phyloP scores from a whole-genome alignment of 2,888 invertebrate species.

The Mimumesa dahlbomi region DNA sequence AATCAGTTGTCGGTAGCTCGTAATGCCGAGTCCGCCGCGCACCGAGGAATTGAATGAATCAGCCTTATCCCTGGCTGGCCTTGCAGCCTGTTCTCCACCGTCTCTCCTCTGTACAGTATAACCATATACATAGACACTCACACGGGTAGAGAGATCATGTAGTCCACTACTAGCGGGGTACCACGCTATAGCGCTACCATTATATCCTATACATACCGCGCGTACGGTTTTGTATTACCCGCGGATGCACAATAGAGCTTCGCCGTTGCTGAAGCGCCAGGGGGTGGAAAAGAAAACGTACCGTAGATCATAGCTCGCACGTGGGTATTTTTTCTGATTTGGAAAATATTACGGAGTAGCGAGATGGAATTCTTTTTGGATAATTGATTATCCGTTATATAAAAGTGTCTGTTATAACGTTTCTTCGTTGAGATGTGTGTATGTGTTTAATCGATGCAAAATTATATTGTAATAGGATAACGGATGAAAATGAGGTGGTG shows the following conservation, averaged over 20 bases:
- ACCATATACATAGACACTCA: neutral
- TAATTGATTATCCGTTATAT: no score
- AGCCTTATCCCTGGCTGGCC: constrained; percentile 37
- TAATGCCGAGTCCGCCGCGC: constrained; percentile 40
- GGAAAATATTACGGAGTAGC: neutral
- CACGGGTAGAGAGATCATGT: neutral
- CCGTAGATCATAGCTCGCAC: no score
- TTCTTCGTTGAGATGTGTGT: no score
- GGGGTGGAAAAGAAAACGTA: neutral
- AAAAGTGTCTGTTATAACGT: no score
- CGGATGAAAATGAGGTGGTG: no score
- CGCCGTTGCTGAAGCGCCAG: neutral
- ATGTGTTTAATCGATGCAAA: no score
- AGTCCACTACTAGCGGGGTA: no score
- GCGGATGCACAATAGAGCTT: neutral
- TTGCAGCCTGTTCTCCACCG: constrained; percentile 32
- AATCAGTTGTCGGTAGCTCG: constrained; percentile 63
- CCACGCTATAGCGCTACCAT: no score
- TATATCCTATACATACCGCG: no score
- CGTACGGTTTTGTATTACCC: no score
- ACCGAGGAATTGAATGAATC: constrained; percentile 67
- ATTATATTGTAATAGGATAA: constrained; percentile 8
- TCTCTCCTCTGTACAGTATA: constrained; percentile 4
- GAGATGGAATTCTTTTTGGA: no score
- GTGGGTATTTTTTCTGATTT: neutral